Percentiles rank a stretch among this genome's conserved stretches.
Evolutionary conservation across 2,797 vertebrate species (phyloP).

Genomic region (Rousettus madagascariensis): DNA sequence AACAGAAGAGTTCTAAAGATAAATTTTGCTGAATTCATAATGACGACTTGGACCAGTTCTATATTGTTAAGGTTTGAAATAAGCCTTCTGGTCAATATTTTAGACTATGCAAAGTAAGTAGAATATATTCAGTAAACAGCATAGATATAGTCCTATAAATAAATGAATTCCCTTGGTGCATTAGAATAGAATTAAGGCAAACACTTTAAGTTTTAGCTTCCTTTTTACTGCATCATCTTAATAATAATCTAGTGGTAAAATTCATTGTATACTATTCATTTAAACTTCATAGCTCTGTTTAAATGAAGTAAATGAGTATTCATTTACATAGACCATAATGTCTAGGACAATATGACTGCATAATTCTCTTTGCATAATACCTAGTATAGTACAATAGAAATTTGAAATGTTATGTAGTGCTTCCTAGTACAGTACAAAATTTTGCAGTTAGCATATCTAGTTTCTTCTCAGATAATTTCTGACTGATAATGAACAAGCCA

Average conservation of each 20-base stretch:
- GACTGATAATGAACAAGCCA: neutral
- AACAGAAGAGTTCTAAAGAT: neutral
- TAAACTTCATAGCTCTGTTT: neutral
- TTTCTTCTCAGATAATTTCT: constrained; percentile 5
- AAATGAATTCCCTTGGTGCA: neutral
- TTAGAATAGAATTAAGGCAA: neutral
- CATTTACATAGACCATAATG: neutral
- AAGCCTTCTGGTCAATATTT: neutral
- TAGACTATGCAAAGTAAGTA: neutral
- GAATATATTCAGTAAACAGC: neutral
- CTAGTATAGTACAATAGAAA: neutral
- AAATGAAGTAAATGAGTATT: neutral
- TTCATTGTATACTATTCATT: neutral
- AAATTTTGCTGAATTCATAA: neutral
- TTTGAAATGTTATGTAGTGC: neutral
- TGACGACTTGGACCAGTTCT: neutral
- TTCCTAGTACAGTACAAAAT: neutral
- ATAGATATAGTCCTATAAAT: neutral
- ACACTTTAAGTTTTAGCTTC: neutral
- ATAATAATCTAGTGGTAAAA: neutral
- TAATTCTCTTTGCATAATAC: neutral
- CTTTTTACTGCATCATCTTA: neutral
- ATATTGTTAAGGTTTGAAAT: neutral
- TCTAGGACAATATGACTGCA: neutral
- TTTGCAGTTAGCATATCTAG: neutral